Conservation (phyloP, 2,888 invertebrate species). For the Ptychoptera albimana region DNA sequence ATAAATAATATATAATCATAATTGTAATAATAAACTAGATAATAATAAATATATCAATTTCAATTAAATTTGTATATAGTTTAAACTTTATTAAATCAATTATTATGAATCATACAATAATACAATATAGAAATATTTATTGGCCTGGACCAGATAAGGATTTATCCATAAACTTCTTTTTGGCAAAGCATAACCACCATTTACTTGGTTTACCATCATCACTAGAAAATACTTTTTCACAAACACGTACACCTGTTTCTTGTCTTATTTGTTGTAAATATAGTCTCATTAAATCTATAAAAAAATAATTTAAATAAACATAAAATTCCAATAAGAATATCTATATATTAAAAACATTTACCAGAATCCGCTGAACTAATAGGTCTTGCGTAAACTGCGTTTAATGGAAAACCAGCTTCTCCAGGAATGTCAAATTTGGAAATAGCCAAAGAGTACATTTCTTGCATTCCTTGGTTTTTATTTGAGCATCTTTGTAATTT, state of each 20-base stretch:
- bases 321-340: background rate
- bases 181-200: constrained; percentile 99
- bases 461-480: constrained; percentile 79
- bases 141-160: constrained; percentile 44
- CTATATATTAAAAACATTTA: constrained; percentile 21
- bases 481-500: constrained; percentile 81
- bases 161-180: constrained; percentile 99
- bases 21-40: too few species aligned
- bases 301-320: too few species aligned
- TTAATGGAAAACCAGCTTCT: constrained; percentile 84
- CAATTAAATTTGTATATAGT: too few species aligned
- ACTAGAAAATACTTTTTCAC: constrained; percentile 76
- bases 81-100: too few species aligned
- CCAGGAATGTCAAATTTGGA: constrained; percentile 94
- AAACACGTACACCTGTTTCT: constrained; percentile 82
- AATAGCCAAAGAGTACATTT: constrained; percentile 92
- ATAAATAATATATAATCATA: too few species aligned
- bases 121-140: constrained; percentile 13
- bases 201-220: constrained; percentile 93
- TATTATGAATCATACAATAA: too few species aligned
- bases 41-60: too few species aligned
- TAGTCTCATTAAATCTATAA: constrained; percentile 72
- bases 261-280: constrained; percentile 90
- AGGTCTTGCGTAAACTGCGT: constrained; percentile 88
- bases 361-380: constrained; percentile 62